Percentiles rank a stretch among this genome's conserved stretches.
Conservation (phyloP, 2,888 invertebrate genomes). For the Rhagophthalmus giganteus region DNA sequence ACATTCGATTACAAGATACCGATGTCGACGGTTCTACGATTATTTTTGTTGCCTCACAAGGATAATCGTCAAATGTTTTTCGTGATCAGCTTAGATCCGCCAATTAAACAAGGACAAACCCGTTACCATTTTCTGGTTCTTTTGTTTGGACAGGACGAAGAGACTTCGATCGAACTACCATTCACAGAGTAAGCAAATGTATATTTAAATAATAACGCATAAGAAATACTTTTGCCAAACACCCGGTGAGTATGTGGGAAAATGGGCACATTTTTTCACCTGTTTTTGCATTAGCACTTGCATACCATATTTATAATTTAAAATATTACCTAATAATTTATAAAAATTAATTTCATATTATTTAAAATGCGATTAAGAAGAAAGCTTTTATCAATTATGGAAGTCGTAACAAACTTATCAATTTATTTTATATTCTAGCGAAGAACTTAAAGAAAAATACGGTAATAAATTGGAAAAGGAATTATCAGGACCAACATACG, state of each 20-base stretch:
- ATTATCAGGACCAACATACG: slow-evolving; percentile 89
- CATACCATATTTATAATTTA: no score
- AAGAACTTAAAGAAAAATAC: slow-evolving; percentile 91
- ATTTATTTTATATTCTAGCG: slow-evolving; percentile 63
- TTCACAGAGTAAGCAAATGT: slow-evolving; percentile 78
- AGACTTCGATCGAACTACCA: slow-evolving; percentile 86
- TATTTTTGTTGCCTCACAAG: slow-evolving; percentile 95
- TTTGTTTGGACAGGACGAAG: slow-evolving; percentile 93
- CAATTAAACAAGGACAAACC: slow-evolving; percentile 99
- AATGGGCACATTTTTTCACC: no score
- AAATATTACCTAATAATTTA: no score
- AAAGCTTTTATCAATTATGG: no score
- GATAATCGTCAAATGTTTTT: slow-evolving; percentile 98
- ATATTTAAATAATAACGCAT: no score
- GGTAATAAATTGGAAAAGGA: slow-evolving; percentile 90
- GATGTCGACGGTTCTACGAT: slow-evolving; percentile 90
- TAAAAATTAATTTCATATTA: no score
- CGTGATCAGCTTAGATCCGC: slow-evolving; percentile 96
- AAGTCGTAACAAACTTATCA: no score
- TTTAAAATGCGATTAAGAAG: no score
- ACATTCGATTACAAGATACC: slow-evolving; percentile 99
- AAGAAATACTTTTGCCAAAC: no score
- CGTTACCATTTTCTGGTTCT: slow-evolving; percentile 95
- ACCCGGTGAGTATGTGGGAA: no score
- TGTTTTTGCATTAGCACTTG: no score